Conservation (phyloP, 2,113 vertebrate species). For the Procavia capensis region DNA sequence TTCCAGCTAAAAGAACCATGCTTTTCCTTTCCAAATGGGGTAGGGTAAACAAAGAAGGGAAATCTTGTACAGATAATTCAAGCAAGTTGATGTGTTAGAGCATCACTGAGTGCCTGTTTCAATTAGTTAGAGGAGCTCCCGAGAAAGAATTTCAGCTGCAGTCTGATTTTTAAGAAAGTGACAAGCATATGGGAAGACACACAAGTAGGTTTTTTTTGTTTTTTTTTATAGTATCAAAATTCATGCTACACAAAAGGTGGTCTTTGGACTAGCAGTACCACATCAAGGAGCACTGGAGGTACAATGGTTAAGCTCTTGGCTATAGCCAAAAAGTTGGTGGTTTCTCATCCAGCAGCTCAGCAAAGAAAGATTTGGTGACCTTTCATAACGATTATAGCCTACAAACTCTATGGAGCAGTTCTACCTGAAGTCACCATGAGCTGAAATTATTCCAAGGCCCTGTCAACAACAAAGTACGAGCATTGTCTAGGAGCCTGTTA, state of each 20-base stretch:
- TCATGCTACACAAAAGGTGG: neutral
- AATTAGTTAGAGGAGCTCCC: neutral
- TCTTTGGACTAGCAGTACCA: neutral
- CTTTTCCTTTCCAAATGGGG: neutral
- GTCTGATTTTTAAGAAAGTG: neutral
- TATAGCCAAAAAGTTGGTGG: neutral
- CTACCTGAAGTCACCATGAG: no score
- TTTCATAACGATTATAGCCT: neutral
- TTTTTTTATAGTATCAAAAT: no score
- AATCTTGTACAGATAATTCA: neutral
- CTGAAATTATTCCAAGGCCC: no score
- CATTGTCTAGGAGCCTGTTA: neutral
- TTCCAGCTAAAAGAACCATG: neutral
- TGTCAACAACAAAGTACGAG: no score
- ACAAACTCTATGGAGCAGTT: neutral
- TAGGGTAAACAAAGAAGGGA: neutral
- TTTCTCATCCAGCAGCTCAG: neutral
- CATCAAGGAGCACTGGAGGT: neutral
- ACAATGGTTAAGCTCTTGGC: neutral
- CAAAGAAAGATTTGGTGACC: no score
- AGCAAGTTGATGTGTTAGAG: neutral
- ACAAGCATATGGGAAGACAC: neutral
- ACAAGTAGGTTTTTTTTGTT: no score
- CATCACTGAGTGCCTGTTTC: neutral
- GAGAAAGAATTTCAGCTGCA: neutral